These are phyloP conservation scores for Pemphredon lugubris DNA, from an alignment of 2,888 invertebrate species.

Conservation along the genomic window DNA sequence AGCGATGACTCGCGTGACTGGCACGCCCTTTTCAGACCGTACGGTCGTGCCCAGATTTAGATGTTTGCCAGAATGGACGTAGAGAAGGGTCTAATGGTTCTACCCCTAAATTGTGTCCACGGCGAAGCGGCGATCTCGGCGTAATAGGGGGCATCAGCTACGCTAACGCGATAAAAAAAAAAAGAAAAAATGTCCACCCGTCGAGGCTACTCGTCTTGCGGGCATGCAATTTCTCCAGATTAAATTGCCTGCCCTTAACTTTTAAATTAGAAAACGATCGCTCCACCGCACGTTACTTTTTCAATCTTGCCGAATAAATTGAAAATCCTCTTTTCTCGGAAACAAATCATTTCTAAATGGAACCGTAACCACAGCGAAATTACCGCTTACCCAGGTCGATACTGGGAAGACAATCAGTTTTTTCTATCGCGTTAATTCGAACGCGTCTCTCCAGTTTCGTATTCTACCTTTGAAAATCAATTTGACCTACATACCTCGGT, in stretches of 20 bases:
- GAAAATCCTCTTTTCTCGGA: slow-evolving; percentile 31
- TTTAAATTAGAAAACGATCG: slow-evolving; percentile 34
- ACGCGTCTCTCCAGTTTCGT: too few relatives aligned
- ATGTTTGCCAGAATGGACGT: slow-evolving; percentile 32
- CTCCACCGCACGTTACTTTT: slow-evolving; percentile 27
- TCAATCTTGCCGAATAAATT: slow-evolving; percentile 41
- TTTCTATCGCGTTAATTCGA: too few relatives aligned
- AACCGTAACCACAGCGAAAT: background rate
- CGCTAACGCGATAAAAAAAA: slow-evolving; percentile 49
- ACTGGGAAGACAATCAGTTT: too few relatives aligned
- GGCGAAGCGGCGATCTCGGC: slow-evolving; percentile 3
- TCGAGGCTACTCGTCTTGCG: slow-evolving; percentile 47
- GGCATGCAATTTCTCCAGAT: slow-evolving; percentile 45
- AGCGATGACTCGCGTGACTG: slow-evolving; percentile 47
- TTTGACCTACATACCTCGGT: too few relatives aligned
- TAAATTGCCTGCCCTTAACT: slow-evolving; percentile 44
- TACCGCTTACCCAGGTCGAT: too few relatives aligned
- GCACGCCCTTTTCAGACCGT: slow-evolving; percentile 25
- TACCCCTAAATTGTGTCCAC: slow-evolving; percentile 14
- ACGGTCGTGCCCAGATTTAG: slow-evolving; percentile 36
- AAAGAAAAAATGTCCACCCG: slow-evolving; percentile 32
- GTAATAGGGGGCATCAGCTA: slow-evolving; percentile 25
- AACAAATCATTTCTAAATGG: background rate
- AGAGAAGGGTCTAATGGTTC: background rate
- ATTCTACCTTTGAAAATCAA: too few relatives aligned